Percentiles rank a stretch among this genome's conserved stretches.
Conservation (phyloP, 2,888 invertebrate genomes). For the Nematopogon swammerdamellus region DNA sequence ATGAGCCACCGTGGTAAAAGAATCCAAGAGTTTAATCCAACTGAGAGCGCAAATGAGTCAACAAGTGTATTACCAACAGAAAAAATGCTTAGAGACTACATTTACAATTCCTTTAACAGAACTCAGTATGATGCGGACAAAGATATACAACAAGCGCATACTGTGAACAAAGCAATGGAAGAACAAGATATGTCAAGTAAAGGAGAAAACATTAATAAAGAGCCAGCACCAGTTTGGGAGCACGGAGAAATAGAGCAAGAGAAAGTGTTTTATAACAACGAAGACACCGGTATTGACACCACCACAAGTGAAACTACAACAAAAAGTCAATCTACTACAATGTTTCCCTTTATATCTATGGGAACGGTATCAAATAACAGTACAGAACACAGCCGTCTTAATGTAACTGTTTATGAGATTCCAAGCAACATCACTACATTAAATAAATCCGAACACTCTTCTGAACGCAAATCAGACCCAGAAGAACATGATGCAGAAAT, state of each 20-base stretch:
- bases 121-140: slow-evolving; percentile 7
- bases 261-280: neutral
- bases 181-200: neutral
- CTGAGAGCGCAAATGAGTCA: slow-evolving; percentile 3
- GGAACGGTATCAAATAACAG: neutral
- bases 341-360: too few species aligned
- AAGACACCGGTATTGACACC: slow-evolving; percentile 3
- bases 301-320: neutral
- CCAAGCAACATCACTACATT: slow-evolving; percentile 27
- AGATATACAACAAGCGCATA: neutral
- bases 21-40: neutral
- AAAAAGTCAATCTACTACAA: too few species aligned
- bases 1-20: neutral
- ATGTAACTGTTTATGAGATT: slow-evolving; percentile 45
- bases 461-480: slow-evolving; percentile 28
- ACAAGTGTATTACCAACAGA: slow-evolving; percentile 6
- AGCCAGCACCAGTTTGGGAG: slow-evolving; percentile 45
- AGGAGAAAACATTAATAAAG: slow-evolving; percentile 2
- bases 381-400: slow-evolving; percentile 26
- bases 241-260: slow-evolving; percentile 18
- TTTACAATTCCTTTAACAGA: slow-evolving; percentile 37
- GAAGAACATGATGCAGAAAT: slow-evolving; percentile 54
- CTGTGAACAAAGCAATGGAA: too few species aligned
- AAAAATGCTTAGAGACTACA: slow-evolving; percentile 24
- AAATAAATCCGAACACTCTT: slow-evolving; percentile 17